These are phyloP conservation scores for Thinocorus orbignyianus DNA, from an alignment of 2,113 vertebrate genomes.

Conservation along the genomic window DNA sequence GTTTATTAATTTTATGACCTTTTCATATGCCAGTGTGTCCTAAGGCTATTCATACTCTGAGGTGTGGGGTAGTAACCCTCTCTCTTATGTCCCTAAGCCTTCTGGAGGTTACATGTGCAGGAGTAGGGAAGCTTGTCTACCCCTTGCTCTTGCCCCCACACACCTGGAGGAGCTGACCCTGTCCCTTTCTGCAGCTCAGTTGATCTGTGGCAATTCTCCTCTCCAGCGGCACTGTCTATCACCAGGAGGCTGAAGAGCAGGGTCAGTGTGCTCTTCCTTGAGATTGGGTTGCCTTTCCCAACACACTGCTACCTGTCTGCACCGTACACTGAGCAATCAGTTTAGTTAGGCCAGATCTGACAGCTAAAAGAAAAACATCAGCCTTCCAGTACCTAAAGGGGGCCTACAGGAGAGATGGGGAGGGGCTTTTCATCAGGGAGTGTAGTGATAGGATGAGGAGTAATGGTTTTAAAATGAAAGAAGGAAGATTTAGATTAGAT, in stretches of 20 bases:
- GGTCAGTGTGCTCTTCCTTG: background rate
- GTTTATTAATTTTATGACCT: background rate
- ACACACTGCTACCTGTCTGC: background rate
- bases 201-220: background rate
- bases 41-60: background rate
- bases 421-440: too few species aligned
- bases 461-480: too few species aligned
- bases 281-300: background rate
- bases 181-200: background rate
- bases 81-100: background rate
- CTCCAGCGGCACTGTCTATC: too few species aligned
- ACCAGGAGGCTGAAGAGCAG: background rate
- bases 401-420: too few species aligned
- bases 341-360: background rate
- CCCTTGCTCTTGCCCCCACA: accelerated
- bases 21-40: background rate
- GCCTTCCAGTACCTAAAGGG: too few species aligned
- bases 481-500: too few species aligned
- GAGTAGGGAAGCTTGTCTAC: background rate
- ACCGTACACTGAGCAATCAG: background rate
- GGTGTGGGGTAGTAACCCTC: background rate
- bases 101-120: background rate
- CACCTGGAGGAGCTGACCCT: too few species aligned
- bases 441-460: too few species aligned
- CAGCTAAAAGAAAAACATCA: background rate